Conservation (phyloP, 2,888 invertebrate species). For the Drosophila borborema region DNA sequence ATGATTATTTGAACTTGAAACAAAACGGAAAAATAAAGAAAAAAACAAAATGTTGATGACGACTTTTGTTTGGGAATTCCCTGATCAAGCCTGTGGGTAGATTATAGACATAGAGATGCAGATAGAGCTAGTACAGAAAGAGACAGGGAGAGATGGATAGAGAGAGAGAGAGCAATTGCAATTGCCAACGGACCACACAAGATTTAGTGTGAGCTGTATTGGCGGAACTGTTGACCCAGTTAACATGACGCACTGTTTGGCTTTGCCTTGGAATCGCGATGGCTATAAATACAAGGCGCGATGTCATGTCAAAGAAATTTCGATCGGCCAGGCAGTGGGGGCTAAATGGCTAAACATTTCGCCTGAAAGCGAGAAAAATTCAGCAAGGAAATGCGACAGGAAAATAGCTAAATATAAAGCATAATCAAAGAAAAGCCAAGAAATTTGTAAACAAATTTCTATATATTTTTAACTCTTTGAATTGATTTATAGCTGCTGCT, state of each 20-base stretch:
- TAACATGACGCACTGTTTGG: constrained; percentile 50
- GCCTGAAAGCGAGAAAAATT: not conserved
- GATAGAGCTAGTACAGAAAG: not conserved
- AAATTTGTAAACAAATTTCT: not conserved
- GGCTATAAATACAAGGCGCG: constrained; percentile 52
- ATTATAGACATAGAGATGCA: not conserved
- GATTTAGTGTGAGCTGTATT: constrained; percentile 1
- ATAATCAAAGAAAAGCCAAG: not conserved
- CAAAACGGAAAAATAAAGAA: not conserved
- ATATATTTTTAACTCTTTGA: not conserved
- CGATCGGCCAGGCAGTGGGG: not conserved
- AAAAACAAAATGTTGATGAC: constrained; percentile 66
- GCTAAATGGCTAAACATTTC: constrained; percentile 2
- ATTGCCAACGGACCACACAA: constrained; percentile 29
- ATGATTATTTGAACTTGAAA: constrained; percentile 80
- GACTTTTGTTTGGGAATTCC: constrained; percentile 82
- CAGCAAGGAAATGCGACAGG: constrained; percentile 10
- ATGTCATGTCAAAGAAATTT: constrained; percentile 47
- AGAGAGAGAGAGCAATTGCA: not conserved
- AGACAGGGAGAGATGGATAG: not conserved
- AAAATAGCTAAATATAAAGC: not conserved
- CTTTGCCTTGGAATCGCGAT: constrained; percentile 17
- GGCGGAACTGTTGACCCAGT: constrained; percentile 73
- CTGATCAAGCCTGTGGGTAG: constrained; percentile 30
- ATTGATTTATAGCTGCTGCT: not conserved